Base-by-base conservation (phyloP, 2,797 vertebrate genomes). In the Toxotes lorentzi region DNA sequence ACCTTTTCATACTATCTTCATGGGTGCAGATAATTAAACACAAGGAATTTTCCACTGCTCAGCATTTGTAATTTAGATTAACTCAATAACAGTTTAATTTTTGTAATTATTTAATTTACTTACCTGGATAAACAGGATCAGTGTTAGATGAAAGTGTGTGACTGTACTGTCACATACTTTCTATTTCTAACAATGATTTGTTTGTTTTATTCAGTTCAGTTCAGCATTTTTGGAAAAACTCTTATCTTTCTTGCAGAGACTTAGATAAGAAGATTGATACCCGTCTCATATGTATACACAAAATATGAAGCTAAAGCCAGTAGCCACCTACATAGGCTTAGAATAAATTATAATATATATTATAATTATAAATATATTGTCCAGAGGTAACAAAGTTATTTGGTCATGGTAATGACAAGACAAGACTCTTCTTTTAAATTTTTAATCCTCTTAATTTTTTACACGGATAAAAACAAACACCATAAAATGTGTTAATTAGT, bases 21-120 rank as follows among this genome's bases (percentile, higher is more conserved):
- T 93, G 92, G 93, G 92, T 92, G 89, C 17, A 79, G 62, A 56
- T 41, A 40, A 30, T 71, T n/a, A 34, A 38, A 70, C 6, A 76
- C 45, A 53, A 90, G 89, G 16, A 4, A 27, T 43, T 30, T 45
- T 38, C 5, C 7, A 67, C 7, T 50, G 21, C 11, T 35, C 9
- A 40, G 1, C 1, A 10, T 35, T 24, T 63, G 13, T n/a, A 35
- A 63, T 65, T 59, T 35, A 24, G 1, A 19, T 47, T 19, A 47
- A 19, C 3, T 8, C 6, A 7, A 19, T 2, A 48, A 48, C 47
- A 48, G 19, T 48, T 48, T 3, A n/a, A n/a, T n/a, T 48, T 48
- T 47, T 19, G 7, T 48, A 3, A 48, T 8, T 30, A 12, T 4
- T 38, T 32, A 48, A 21, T 30, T 35, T 13, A 5, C 27, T 47